These are phyloP conservation scores for Axis porcinus DNA, from an alignment of 2,113 vertebrate genomes.

Conservation along the genomic window DNA sequence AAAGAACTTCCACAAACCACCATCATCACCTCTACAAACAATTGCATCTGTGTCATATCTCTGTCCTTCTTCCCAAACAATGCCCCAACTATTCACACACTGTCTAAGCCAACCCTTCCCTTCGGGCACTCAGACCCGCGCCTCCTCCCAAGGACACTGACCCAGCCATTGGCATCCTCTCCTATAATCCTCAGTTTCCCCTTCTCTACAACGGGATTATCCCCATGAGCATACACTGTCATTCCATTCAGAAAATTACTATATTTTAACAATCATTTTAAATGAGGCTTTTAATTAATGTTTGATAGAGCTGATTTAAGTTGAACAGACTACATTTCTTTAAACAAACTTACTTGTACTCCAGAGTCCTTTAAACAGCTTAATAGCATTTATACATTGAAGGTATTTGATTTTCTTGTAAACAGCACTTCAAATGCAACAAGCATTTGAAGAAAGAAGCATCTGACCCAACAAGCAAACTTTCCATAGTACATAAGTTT, in stretches of 20 bases:
- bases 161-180: background rate
- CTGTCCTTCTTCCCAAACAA: background rate
- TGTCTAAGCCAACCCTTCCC: background rate
- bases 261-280: conserved; percentile 18
- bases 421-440: background rate
- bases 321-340: conserved; percentile 1
- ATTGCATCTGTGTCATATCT: background rate
- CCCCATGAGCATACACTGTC: background rate
- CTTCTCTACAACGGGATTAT: background rate
- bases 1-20: background rate
- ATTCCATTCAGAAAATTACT: background rate
- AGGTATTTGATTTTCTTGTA: background rate
- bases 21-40: background rate
- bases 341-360: background rate
- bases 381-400: background rate
- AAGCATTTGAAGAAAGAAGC: background rate
- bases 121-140: background rate
- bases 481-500: conserved; percentile 5
- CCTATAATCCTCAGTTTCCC: background rate
- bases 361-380: conserved; percentile 28
- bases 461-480: background rate
- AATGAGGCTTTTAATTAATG: conserved; percentile 8
- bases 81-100: background rate
- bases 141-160: background rate
- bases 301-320: background rate